Evolutionary conservation across 1,140 invertebrate genomes (phyloP), one percentile per base, ranked within the genome.

Genomic region (Rhizoglyphus robini): DNA sequence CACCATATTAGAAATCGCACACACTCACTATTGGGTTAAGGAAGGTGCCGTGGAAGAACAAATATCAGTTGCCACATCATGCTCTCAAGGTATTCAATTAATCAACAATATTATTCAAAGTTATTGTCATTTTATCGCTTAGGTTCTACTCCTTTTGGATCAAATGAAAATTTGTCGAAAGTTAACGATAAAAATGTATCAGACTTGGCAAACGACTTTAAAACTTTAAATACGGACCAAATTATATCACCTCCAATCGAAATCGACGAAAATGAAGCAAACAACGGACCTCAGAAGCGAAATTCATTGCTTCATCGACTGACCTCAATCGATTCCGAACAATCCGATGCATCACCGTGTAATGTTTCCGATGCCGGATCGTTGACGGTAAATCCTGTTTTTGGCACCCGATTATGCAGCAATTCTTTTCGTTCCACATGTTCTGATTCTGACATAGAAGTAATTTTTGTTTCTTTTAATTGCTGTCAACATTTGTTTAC

Each of bases 1-100:
- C 75, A 73, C 74, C 46, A 79, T 98, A 51, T 84, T 97, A 68
- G 95, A 99, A 81, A 94, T 99, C 73, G 90, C 93, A 1, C 94
- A 99, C 76, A 99, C 95, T 0, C 95, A 99, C 77, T 99, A 90
- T 74, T 98, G 93, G 92, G 87, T 86, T 58, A 88, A 90, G 74
- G 92, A 96, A 73, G 73, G 71, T 32, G 68, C 71, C 11, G 29
- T 18, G 1, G 69, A 67, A 25, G 70, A 70, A 13, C 69, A 70
- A 20, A 69, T 11, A 73, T 74, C 54, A 72, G 72, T 70, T 70
- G 76, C 70, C 66, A 73, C 69, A 63, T 72, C 70, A 59, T 72
- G 30, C 64, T 36, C 62, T 48, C 29, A 61, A 69, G 65, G n/a
- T n/a, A n/a, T n/a, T n/a, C 65, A 18, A 51, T 31, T 59, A 41